Base-by-base conservation (phyloP, 2,888 invertebrate genomes). In the Phasia obesa region DNA sequence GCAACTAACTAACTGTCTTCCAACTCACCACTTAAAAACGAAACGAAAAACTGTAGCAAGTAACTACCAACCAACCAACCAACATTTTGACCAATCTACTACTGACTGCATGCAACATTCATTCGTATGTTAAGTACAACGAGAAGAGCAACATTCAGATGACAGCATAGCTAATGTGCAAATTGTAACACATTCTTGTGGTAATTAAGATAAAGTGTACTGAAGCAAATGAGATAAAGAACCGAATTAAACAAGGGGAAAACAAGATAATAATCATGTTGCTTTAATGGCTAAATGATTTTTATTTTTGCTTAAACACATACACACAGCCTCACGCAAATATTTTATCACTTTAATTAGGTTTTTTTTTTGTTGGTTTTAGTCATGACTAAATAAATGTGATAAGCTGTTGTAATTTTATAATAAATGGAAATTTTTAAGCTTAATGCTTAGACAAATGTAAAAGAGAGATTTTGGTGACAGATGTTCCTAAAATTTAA, bases 131-230 rank as follows among this genome's bases (percentile, higher is more conserved):
- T 31, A 53, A 60, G 69, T 75, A 38, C 57, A 38, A 27, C 31
- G 7, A 19, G 1, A 47, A 47, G 44, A 47, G 38, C 31, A n/a
- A 23, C 49, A 59, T 73, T 42, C 31, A 53, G 60, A 80, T 80
- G 79, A 74, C 79, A 80, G 73, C 67, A 73, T 57, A 67, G 71
- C 83, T 83, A 83, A 83, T 83, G 83, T 83, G 83, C 83, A 79
- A 83, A 83, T 83, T 83, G 79, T 83, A 83, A 83, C 83, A 83
- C 83, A 83, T 83, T 83, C 76, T 79, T 83, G 79, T 79, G 83
- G 83, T 73, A 83, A 83, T 83, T 83, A 83, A 83, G 83, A 83
- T 83, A 83, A 83, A 83, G 71, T 71, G 83, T 60, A 79, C 79
- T 76, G 42, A 71, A 75, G 75, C 60, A 83, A 83, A 84, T 84